These are phyloP conservation scores for Bombus balteatus DNA, from an alignment of 1,140 invertebrate genomes.

Conservation along the genomic window DNA sequence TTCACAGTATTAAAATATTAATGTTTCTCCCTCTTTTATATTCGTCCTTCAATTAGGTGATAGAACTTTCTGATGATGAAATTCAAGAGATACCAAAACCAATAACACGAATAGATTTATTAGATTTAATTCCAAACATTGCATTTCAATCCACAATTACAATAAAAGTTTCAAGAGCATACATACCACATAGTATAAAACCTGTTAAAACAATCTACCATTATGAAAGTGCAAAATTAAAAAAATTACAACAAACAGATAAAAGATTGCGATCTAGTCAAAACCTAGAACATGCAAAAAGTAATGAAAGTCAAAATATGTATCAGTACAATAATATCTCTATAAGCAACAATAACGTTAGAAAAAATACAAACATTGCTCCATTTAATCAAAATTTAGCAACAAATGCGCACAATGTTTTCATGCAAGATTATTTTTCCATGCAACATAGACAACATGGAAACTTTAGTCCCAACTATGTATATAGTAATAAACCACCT, in stretches of 20 bases:
- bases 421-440: conserved; percentile 12
- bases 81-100: conserved; percentile 75
- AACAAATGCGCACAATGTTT: conserved; percentile 9
- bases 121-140: conserved; percentile 78
- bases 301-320: conserved; percentile 13
- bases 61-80: conserved; percentile 80
- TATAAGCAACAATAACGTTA: background rate
- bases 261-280: conserved; percentile 10
- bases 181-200: conserved; percentile 75
- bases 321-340: conserved; percentile 1
- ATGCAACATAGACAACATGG: conserved; percentile 13
- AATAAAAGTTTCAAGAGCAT: conserved; percentile 67
- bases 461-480: conserved; percentile 35
- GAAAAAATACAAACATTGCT: conserved; percentile 18
- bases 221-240: conserved; percentile 66
- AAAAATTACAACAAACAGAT: conserved; percentile 44
- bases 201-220: conserved; percentile 72
- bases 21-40: conserved; percentile 10
- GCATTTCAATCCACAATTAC: conserved; percentile 62
- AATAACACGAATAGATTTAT: conserved; percentile 75
- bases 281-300: conserved; percentile 7
- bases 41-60: conserved; percentile 67
- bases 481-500: conserved; percentile 39
- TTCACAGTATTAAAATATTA: conserved; percentile 24
- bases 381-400: conserved; percentile 22